phyloP scores from a whole-genome alignment of 2,113 vertebrate species.

The Amphiprion percula region DNA sequence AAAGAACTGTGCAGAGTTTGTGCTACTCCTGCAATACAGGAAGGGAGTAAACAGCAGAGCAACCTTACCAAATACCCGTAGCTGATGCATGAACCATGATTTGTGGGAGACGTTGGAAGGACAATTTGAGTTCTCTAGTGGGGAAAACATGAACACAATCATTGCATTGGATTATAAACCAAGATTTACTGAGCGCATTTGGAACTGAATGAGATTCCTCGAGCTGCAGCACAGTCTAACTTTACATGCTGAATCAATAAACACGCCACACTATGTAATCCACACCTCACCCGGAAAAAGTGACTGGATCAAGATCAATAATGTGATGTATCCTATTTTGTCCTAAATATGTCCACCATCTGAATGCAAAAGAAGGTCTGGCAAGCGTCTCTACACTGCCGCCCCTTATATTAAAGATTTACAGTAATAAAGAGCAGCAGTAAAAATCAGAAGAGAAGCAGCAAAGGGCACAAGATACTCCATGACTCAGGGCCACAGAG shows the following conservation, averaged over 20 bases:
- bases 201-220: conserved; percentile 17
- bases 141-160: conserved; percentile 34
- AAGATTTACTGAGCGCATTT: conserved; percentile 42
- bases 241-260: conserved; percentile 34
- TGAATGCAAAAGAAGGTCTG: not conserved
- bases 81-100: conserved; percentile 32
- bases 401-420: conserved; percentile 32
- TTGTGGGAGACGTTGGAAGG: conserved; percentile 32
- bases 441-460: conserved; percentile 58
- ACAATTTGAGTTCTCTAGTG: conserved; percentile 9
- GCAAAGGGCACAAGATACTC: conserved; percentile 50
- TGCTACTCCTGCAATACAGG: conserved; percentile 1
- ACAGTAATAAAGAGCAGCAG: conserved; percentile 54
- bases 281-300: not conserved
- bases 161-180: conserved; percentile 7
- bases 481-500: conserved; percentile 25
- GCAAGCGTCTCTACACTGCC: not conserved
- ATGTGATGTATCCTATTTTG: conserved; percentile 4
- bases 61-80: conserved; percentile 28
- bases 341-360: conserved; percentile 3
- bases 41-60: not conserved
- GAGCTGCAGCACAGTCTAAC: not conserved
- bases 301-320: conserved; percentile 9
- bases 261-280: not conserved
- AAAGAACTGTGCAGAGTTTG: conserved; percentile 28